Conservation (phyloP, 2,113 vertebrate species). For the Macrotis lagotis region DNA sequence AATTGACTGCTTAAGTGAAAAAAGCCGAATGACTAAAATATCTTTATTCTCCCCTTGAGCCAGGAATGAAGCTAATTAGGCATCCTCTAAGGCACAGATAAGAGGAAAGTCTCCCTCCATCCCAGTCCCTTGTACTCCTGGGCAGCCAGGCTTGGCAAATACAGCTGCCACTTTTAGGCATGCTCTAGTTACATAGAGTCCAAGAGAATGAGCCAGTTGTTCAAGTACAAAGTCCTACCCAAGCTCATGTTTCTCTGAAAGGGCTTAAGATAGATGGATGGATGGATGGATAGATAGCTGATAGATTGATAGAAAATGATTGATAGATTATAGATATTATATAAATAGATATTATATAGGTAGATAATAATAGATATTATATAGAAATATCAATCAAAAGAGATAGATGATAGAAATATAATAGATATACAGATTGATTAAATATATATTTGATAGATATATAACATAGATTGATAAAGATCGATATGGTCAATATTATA, state of each 20-base stretch:
- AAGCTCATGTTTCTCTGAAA: not conserved
- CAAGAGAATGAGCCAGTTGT: constrained; percentile 25
- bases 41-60: constrained; percentile 65
- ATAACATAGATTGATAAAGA: no score
- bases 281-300: no score
- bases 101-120: constrained; percentile 56
- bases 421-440: no score
- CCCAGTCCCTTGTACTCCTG: constrained; percentile 57
- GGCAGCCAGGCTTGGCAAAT: constrained; percentile 61
- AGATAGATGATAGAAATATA: no score
- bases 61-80: constrained; percentile 67
- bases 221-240: constrained; percentile 22
- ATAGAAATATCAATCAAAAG: no score
- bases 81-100: constrained; percentile 66
- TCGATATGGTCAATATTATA: no score
- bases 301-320: no score
- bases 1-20: constrained; percentile 69
- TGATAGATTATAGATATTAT: no score
- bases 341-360: no score
- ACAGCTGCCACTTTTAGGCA: constrained; percentile 62
- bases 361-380: no score
- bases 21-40: constrained; percentile 74
- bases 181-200: constrained; percentile 38
- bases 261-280: not conserved
- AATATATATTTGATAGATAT: no score